These are phyloP conservation scores for Hydropsyche betteni DNA, from an alignment of 2,888 invertebrate species.

Conservation along the genomic window DNA sequence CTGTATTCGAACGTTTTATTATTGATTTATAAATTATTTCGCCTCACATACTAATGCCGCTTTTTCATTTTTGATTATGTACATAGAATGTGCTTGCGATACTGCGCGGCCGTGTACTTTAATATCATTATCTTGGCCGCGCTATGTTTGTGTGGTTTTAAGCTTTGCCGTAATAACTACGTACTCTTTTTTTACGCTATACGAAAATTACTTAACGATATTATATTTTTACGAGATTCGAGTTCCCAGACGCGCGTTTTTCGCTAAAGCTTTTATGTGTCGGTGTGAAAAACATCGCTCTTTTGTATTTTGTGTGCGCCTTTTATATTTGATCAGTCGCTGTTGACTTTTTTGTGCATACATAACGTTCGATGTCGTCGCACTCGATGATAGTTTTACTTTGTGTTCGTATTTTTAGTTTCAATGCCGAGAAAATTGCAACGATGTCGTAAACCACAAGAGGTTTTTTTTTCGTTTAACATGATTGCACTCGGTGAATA, in stretches of 20 bases:
- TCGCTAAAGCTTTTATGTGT: not conserved
- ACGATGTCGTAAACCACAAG: too few species aligned
- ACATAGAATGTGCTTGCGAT: too few species aligned
- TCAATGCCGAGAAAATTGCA: too few species aligned
- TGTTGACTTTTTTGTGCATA: not conserved
- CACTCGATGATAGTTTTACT: too few species aligned
- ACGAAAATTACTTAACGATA: conserved; percentile 19
- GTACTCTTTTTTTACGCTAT: not conserved
- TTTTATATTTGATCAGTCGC: not conserved
- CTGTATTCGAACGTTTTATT: conserved; percentile 15
- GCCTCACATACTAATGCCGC: too few species aligned
- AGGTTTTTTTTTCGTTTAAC: too few species aligned
- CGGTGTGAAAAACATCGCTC: not conserved
- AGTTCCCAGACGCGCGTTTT: not conserved
- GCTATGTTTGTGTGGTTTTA: not conserved
- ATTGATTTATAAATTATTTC: conserved; percentile 10
- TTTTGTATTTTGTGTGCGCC: not conserved
- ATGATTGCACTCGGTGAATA: too few species aligned
- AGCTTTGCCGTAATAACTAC: not conserved
- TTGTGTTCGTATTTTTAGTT: too few species aligned
- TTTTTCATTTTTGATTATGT: too few species aligned
- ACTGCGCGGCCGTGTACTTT: too few species aligned
- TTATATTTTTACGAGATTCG: not conserved
- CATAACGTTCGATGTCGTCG: too few species aligned
- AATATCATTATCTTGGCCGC: not conserved